A percentile compares a stretch with the other conserved stretches of the same genome.
Evolutionary conservation across 2,113 vertebrate species (phyloP).

Genomic region (Leucoraja erinaceus): DNA sequence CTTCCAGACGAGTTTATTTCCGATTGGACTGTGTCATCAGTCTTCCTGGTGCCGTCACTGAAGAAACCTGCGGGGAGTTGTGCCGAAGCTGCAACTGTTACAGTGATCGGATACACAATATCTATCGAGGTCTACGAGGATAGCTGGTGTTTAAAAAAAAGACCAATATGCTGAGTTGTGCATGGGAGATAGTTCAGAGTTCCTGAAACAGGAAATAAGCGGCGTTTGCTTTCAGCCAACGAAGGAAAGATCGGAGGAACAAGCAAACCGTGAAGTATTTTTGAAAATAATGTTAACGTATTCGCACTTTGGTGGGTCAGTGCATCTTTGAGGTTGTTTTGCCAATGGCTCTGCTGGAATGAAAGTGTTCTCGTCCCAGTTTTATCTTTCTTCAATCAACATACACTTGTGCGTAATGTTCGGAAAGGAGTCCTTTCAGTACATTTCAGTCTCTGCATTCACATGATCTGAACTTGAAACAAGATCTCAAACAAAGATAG

Average conservation of each 20-base stretch:
- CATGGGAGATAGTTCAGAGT: slow-evolving; percentile 17
- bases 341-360: slow-evolving; percentile 13
- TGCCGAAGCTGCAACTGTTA: slow-evolving; percentile 20
- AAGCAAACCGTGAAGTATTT: background rate
- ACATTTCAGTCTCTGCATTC: slow-evolving; percentile 7
- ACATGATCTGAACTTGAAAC: slow-evolving; percentile 45
- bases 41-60: slow-evolving; percentile 51
- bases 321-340: background rate
- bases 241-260: slow-evolving; percentile 18
- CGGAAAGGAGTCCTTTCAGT: slow-evolving; percentile 6
- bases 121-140: slow-evolving; percentile 13
- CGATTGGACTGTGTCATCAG: slow-evolving; percentile 54
- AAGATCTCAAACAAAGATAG: slow-evolving; percentile 44
- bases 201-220: slow-evolving; percentile 34
- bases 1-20: slow-evolving; percentile 48
- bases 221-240: background rate
- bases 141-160: background rate
- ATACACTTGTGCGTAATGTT: slow-evolving; percentile 9
- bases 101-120: slow-evolving; percentile 16
- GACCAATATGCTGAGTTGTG: background rate
- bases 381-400: background rate
- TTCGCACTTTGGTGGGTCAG: background rate
- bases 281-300: background rate
- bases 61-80: slow-evolving; percentile 19
- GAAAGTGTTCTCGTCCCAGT: background rate